Conservation (phyloP, 2,797 vertebrate species). For the Chanos chanos region DNA sequence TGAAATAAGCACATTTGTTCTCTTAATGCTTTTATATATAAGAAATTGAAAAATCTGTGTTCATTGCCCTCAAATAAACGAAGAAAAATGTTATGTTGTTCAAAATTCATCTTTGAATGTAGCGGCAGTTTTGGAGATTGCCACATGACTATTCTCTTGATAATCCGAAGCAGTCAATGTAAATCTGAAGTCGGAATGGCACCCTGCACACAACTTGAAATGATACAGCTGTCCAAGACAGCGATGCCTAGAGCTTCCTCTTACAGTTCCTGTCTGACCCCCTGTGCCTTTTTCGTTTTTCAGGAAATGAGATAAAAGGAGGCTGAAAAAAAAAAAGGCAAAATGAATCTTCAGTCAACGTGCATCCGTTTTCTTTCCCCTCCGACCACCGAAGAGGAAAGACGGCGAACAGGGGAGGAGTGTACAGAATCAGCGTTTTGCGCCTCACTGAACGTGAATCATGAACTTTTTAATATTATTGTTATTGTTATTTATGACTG, state of each 20-base stretch:
- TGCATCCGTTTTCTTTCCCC: slow-evolving; percentile 53
- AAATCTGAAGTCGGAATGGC: no score
- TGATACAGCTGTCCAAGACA: background rate
- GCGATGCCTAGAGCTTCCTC: background rate
- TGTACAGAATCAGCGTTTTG: slow-evolving; percentile 48
- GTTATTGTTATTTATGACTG: slow-evolving; percentile 74
- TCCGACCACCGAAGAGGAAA: slow-evolving; percentile 36
- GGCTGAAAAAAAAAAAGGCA: slow-evolving; percentile 13
- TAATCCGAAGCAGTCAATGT: no score
- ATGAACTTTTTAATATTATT: slow-evolving; percentile 57
- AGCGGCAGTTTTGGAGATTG: no score
- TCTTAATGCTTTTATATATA: no score
- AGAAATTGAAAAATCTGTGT: no score
- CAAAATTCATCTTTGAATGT: no score
- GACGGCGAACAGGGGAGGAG: slow-evolving; percentile 35
- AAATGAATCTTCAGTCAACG: slow-evolving; percentile 16
- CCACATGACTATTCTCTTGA: no score
- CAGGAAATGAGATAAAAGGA: slow-evolving; percentile 76
- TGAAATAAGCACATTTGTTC: no score
- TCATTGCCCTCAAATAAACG: no score
- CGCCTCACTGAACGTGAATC: slow-evolving; percentile 51
- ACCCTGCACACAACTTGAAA: background rate
- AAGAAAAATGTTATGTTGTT: no score
- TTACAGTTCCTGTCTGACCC: slow-evolving; percentile 1
- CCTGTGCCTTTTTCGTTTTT: slow-evolving; percentile 24